These are phyloP conservation scores for Atta cephalotes DNA, from an alignment of 1,140 invertebrate species.

Conservation along the genomic window DNA sequence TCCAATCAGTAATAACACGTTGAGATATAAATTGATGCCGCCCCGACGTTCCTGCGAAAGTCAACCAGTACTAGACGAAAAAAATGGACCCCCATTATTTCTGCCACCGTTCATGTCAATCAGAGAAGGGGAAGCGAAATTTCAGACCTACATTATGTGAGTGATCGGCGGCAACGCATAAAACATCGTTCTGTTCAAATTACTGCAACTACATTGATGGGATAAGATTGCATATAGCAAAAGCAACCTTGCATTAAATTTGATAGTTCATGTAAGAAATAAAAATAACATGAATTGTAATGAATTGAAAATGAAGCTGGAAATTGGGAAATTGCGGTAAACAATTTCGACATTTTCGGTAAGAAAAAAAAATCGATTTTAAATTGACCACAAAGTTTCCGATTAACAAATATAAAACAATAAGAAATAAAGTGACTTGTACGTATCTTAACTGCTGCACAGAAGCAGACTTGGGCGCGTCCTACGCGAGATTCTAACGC, in stretches of 20 bases:
- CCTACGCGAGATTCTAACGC: slow-evolving; percentile 1
- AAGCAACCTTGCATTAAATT: background rate
- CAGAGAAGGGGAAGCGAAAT: background rate
- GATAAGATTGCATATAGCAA: slow-evolving; percentile 17
- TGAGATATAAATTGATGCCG: slow-evolving; percentile 30
- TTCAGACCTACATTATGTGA: slow-evolving; percentile 2
- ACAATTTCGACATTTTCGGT: background rate
- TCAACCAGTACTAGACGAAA: slow-evolving; percentile 16
- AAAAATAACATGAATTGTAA: background rate
- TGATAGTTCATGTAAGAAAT: background rate
- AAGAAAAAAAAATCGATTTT: background rate
- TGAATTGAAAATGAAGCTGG: slow-evolving; percentile 11
- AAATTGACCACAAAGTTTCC: background rate
- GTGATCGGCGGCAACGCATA: background rate
- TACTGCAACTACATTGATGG: background rate
- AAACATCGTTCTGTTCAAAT: background rate
- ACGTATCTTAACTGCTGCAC: background rate
- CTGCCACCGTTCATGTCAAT: background rate
- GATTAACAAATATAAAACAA: background rate
- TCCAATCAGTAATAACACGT: slow-evolving; percentile 54
- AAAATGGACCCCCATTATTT: slow-evolving; percentile 31
- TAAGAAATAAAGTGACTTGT: background rate
- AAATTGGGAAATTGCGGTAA: background rate
- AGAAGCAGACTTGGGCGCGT: background rate
- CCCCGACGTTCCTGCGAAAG: slow-evolving; percentile 9